Percentiles rank a stretch among this genome's conserved stretches.
Evolutionary conservation across 2,113 vertebrate species (phyloP).

Genomic region (Paramormyrops kingsleyae): DNA sequence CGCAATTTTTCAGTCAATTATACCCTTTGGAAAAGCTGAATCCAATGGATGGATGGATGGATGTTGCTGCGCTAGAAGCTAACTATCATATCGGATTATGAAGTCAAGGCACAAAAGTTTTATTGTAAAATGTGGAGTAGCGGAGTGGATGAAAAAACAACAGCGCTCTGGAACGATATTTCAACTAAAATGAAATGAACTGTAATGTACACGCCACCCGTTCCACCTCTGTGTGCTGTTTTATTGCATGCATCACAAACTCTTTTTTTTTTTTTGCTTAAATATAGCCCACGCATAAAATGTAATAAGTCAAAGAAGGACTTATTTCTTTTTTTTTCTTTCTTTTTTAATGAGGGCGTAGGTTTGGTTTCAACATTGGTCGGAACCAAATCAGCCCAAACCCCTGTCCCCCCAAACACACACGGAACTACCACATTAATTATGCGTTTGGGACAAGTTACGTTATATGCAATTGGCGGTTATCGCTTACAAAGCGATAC

Average conservation of each 20-base stretch:
- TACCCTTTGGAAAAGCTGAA: not conserved
- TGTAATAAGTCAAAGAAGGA: not conserved
- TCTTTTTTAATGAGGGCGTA: not conserved
- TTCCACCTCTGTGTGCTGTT: not conserved
- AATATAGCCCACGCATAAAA: not conserved
- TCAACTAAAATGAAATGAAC: not conserved
- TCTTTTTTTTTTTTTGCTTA: not conserved
- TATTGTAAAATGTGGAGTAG: not conserved
- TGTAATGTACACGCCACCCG: not conserved
- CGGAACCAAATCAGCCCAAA: not conserved
- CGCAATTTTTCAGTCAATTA: not conserved
- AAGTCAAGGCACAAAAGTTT: not conserved
- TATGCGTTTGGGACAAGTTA: not conserved
- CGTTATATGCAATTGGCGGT: not conserved
- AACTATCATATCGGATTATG: not conserved
- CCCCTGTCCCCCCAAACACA: not conserved
- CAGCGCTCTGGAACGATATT: not conserved
- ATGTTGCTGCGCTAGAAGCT: not conserved
- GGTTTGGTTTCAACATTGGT: not conserved
- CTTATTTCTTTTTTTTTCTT: not conserved
- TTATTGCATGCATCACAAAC: not conserved
- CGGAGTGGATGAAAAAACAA: not conserved
- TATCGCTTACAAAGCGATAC: not conserved
- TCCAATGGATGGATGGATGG: not conserved
- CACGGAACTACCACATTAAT: not conserved